A percentile compares a stretch with the other conserved stretches of the same genome.
Conservation (phyloP, 2,113 vertebrate genomes). For the Plotosus lineatus region DNA sequence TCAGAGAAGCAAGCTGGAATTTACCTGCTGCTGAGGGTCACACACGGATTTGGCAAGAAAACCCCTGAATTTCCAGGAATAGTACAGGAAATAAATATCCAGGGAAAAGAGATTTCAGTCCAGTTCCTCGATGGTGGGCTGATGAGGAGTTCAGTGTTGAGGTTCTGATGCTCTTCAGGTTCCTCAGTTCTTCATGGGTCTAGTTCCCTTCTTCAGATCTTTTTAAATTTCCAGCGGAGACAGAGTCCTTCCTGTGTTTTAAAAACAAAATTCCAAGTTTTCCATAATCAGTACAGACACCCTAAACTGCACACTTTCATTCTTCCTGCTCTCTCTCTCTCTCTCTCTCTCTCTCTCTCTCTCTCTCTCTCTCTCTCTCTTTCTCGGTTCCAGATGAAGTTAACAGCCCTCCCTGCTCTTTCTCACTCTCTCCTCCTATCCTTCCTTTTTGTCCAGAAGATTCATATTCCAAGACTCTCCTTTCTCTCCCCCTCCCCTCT, state of each 20-base stretch:
- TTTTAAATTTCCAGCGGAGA: background rate
- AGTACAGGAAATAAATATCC: background rate
- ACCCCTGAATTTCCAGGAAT: conserved; percentile 2
- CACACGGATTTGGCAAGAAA: background rate
- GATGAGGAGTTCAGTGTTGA: background rate
- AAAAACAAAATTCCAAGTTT: background rate
- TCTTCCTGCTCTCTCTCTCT: conserved; percentile 31
- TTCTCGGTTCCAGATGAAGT: conserved; percentile 71
- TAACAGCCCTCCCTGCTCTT: conserved; percentile 45
- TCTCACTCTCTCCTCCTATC: conserved; percentile 25
- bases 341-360: conserved; percentile 40
- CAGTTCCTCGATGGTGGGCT: background rate
- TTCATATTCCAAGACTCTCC: conserved; percentile 47
- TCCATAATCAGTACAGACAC: conserved; percentile 5
- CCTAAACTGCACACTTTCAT: conserved; percentile 2
- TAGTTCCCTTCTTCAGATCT: background rate
- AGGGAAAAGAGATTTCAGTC: background rate
- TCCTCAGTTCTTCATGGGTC: background rate
- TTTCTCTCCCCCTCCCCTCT: conserved; percentile 1
- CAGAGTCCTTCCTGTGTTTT: background rate
- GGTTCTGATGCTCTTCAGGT: background rate
- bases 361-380: conserved; percentile 39
- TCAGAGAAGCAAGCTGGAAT: background rate
- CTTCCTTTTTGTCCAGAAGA: conserved; percentile 37
- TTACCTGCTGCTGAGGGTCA: conserved; percentile 42